A percentile compares a stretch with the other conserved stretches of the same genome.
phyloP scores from a whole-genome alignment of 2,888 invertebrate genomes.

The Spisula solida region DNA sequence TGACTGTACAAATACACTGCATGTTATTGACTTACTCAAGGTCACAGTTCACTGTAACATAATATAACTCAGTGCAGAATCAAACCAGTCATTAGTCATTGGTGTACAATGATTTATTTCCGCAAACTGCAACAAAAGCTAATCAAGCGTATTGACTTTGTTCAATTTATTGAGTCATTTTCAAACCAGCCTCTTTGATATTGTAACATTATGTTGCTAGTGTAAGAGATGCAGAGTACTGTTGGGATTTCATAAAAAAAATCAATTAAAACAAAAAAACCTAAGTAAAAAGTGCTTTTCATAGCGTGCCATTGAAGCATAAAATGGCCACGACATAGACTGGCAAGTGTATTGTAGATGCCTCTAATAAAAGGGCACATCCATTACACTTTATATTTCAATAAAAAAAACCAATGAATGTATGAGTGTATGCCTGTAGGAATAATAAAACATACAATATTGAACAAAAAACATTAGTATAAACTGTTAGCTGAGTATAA shows the following conservation, averaged over 20 bases:
- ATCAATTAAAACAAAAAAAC: not conserved
- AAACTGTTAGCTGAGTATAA: not conserved
- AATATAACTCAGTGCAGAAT: not conserved
- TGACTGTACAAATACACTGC: not conserved
- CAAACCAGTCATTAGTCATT: not conserved
- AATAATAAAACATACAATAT: constrained; percentile 11
- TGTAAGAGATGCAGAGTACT: not conserved
- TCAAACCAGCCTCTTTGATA: constrained; percentile 9
- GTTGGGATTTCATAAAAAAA: not conserved
- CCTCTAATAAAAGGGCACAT: not conserved
- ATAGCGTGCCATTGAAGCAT: not conserved
- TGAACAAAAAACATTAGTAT: constrained; percentile 9
- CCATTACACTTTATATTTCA: not conserved
- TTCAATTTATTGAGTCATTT: not conserved
- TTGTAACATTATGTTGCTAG: not conserved
- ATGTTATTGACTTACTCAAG: not conserved
- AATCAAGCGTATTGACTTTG: constrained; percentile 18
- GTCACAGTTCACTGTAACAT: not conserved
- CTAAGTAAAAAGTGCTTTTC: not conserved
- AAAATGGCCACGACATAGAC: not conserved
- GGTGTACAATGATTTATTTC: not conserved
- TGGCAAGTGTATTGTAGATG: not conserved
- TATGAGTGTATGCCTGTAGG: not conserved
- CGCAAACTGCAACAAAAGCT: not conserved
- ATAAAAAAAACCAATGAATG: constrained; percentile 1